These are phyloP conservation scores for Aspiorhynchus laticeps DNA, from an alignment of 2,113 vertebrate species.

Conservation along the genomic window DNA sequence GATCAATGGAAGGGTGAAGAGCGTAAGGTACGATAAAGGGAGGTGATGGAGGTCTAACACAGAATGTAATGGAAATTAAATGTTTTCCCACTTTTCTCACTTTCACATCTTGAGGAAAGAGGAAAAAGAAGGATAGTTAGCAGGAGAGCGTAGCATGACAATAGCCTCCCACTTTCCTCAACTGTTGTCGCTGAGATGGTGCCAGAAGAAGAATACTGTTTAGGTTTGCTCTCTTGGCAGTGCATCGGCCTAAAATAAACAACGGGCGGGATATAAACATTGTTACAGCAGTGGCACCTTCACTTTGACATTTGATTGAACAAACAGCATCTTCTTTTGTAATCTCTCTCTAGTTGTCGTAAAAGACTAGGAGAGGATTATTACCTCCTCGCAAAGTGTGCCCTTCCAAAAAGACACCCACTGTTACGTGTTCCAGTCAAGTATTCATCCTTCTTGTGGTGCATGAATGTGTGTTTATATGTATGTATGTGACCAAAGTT, in stretches of 20 bases:
- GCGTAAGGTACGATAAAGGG: neutral
- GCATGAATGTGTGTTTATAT: conserved; percentile 2
- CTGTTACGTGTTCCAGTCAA: conserved; percentile 21
- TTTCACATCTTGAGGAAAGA: neutral
- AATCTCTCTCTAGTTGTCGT: conserved; percentile 47
- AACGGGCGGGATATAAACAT: conserved; percentile 65
- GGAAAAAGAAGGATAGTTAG: neutral
- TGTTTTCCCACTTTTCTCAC: neutral
- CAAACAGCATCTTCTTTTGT: conserved; percentile 19
- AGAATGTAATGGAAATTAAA: conserved; percentile 11
- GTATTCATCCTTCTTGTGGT: conserved; percentile 12
- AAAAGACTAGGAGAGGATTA: conserved; percentile 57
- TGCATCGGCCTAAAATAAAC: conserved; percentile 69
- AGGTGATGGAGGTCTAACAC: conserved; percentile 18
- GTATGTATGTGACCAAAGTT: conserved; percentile 29
- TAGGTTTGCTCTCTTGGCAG: conserved; percentile 73
- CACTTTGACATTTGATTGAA: conserved; percentile 19
- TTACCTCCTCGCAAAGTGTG: conserved; percentile 49
- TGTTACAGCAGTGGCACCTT: conserved; percentile 40
- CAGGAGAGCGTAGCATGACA: neutral
- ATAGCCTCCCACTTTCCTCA: neutral
- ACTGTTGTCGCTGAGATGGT: conserved; percentile 55
- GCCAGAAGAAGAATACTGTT: conserved; percentile 65
- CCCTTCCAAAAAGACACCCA: conserved; percentile 34
- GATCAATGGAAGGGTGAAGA: conserved; percentile 3